These are phyloP conservation scores for Sylvilagus floridanus DNA, from an alignment of 2,797 vertebrate genomes.

Conservation along the genomic window DNA sequence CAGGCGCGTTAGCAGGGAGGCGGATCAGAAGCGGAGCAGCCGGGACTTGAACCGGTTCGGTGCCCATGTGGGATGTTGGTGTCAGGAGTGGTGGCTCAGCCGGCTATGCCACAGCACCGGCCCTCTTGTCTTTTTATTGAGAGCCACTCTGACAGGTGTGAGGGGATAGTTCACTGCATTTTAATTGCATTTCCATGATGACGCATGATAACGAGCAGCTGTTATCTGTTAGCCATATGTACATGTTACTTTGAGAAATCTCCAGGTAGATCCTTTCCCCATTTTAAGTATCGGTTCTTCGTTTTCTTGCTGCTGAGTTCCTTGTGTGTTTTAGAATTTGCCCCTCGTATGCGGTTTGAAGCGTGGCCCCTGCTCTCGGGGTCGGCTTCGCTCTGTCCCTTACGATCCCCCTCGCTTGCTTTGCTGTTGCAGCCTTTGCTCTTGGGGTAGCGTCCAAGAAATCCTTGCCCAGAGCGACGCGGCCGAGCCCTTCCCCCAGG, in stretches of 20 bases:
- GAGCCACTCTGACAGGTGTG: background rate
- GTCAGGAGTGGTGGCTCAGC: too few species aligned
- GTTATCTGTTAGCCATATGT: background rate
- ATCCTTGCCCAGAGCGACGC: background rate
- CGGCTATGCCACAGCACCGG: too few species aligned
- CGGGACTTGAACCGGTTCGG: too few species aligned
- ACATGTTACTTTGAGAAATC: background rate
- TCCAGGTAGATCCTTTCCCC: background rate
- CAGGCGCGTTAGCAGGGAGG: too few species aligned
- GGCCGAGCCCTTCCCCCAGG: background rate
- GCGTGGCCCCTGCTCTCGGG: too few species aligned
- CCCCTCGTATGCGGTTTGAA: too few species aligned
- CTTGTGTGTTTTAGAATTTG: rapidly evolving
- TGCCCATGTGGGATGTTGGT: too few species aligned
- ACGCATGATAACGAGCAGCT: background rate
- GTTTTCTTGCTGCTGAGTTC: background rate
- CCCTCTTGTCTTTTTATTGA: too few species aligned
- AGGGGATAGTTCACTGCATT: background rate
- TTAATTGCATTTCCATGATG: background rate
- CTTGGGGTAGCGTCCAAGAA: background rate
- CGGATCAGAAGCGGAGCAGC: too few species aligned
- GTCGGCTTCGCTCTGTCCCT: too few species aligned
- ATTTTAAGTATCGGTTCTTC: background rate
- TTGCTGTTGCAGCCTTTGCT: background rate
- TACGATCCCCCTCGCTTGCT: background rate